Evolutionary conservation across 1,140 invertebrate genomes (phyloP).

Genomic region (Ceratosolen solmsi): DNA sequence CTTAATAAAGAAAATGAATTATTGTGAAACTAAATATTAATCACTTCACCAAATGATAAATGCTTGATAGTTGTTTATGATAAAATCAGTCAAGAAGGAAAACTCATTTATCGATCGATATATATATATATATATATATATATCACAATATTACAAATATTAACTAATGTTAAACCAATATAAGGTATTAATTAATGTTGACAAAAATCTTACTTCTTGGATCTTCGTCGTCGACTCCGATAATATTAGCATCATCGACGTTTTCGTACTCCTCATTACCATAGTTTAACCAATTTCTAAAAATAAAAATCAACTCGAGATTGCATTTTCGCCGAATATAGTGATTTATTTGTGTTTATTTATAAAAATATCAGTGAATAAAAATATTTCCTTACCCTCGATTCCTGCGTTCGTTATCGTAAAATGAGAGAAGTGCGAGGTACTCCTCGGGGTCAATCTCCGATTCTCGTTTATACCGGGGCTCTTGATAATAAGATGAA

Average conservation of each 20-base stretch:
- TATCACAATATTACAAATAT: too few species aligned
- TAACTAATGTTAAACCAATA: too few species aligned
- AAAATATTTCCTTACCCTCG: conserved; percentile 28
- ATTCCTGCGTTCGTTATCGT: conserved; percentile 65
- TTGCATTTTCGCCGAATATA: too few species aligned
- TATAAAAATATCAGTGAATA: not conserved
- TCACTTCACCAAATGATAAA: too few species aligned
- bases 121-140: too few species aligned
- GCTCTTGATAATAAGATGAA: conserved; percentile 62
- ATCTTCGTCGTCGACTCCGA: conserved; percentile 62
- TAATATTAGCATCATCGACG: conserved; percentile 57
- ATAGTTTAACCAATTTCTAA: conserved; percentile 62
- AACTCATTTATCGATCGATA: too few species aligned
- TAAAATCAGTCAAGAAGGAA: not conserved
- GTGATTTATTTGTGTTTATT: too few species aligned
- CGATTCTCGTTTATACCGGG: conserved; percentile 66
- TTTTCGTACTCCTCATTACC: conserved; percentile 64
- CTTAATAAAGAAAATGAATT: too few species aligned
- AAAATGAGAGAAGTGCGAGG: conserved; percentile 64
- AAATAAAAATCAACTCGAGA: not conserved
- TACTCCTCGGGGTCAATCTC: conserved; percentile 67
- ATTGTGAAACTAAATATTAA: not conserved
- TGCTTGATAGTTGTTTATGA: too few species aligned
- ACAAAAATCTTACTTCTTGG: conserved; percentile 40
- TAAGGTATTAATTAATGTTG: not conserved